Conservation (phyloP, 2,888 invertebrate species). For the Luffia ferchaultella region DNA sequence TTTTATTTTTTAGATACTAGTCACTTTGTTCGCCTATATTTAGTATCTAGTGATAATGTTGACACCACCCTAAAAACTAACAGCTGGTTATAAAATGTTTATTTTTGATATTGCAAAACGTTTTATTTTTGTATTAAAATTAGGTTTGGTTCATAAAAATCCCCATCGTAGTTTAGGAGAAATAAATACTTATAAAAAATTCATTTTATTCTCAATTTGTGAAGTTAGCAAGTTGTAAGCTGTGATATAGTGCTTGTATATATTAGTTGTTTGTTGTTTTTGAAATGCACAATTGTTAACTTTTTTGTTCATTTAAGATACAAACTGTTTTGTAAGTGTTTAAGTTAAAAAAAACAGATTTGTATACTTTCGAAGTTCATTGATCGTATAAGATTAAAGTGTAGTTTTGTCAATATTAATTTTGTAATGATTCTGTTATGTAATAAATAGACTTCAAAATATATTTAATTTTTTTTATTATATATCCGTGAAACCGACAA, state of each 20-base stretch:
- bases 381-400: neutral
- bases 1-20: no score
- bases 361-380: neutral
- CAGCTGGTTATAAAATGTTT: no score
- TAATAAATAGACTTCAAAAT: neutral
- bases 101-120: no score
- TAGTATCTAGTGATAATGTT: no score
- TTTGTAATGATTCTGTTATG: neutral
- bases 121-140: no score
- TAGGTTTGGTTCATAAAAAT: no score
- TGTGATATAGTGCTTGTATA: constrained; percentile 62
- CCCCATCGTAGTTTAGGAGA: neutral
- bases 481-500: no score
- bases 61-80: no score
- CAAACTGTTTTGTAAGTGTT: neutral
- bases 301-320: neutral
- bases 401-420: neutral
- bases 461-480: neutral
- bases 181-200: no score
- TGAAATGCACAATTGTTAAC: constrained; percentile 1
- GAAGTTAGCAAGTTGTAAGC: constrained; percentile 40
- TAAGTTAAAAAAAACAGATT: neutral
- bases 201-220: neutral
- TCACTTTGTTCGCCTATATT: no score
- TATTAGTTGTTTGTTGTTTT: constrained; percentile 22